A percentile compares a stretch with the other conserved stretches of the same genome.
phyloP scores from a whole-genome alignment of 2,797 vertebrate genomes.

The Eulemur rubriventer region DNA sequence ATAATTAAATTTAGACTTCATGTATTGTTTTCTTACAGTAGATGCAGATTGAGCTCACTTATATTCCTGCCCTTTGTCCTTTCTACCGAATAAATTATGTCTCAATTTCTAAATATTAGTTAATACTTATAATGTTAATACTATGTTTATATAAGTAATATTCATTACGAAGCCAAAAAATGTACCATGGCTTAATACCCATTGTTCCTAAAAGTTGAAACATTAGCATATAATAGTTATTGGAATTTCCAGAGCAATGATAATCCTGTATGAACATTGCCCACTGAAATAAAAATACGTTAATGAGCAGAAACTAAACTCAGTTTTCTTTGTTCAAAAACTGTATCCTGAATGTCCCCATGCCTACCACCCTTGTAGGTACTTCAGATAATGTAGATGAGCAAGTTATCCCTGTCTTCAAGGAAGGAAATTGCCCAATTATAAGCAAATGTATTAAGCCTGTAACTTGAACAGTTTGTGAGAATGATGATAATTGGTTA shows the following conservation, averaged over 20 bases:
- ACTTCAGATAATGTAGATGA: neutral
- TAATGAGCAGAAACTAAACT: neutral
- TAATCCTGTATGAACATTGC: neutral
- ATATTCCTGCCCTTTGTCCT: neutral
- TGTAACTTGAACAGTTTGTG: neutral
- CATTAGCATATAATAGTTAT: neutral
- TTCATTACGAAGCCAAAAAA: neutral
- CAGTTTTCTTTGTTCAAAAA: neutral
- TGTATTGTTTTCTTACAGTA: neutral
- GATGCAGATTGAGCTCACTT: neutral
- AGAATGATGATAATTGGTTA: neutral
- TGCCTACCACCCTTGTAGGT: neutral
- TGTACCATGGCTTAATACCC: neutral
- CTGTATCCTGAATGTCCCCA: neutral
- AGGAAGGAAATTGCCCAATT: neutral
- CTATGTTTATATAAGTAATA: neutral
- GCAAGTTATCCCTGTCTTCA: neutral
- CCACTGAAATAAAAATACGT: constrained; percentile 31
- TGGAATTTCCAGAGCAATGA: neutral
- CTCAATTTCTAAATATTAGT: neutral
- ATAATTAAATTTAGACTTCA: neutral
- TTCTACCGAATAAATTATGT: neutral
- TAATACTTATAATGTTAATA: neutral
- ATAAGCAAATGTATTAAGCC: neutral
- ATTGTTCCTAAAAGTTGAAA: neutral